Base-by-base conservation (phyloP, 2,888 invertebrate genomes). In the Andrena bucephala region DNA sequence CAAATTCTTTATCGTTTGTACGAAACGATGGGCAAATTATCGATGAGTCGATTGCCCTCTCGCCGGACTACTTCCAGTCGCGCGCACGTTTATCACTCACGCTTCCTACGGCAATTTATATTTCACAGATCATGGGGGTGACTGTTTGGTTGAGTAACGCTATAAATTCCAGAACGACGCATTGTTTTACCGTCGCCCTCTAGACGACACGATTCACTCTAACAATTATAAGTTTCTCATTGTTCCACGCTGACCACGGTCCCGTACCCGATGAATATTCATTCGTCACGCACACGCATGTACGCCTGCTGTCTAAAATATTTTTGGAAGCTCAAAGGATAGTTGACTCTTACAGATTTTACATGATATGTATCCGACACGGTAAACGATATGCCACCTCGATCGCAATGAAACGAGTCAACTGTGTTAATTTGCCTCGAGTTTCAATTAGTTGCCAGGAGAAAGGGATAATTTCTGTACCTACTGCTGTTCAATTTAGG, bases 191-290 rank as follows among this genome's bases (percentile, higher is more conserved):
- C 69, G 77, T 4, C 33, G 69, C 77, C 52, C 60, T 27, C 48
- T 33, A 29, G 16, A 69, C 65, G 36, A 60, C 57, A 54, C 62
- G 29, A 60, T 48, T 69, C 68, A 24, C 48, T 42, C 66, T 77
- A 83, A 81, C 73, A 77, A 67, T 70, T 77, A 87, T 87, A 82
- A 87, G 82, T 87, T 79, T 79, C 70, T 85, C 82, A 76, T 79
- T 87, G 79, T 87, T 82, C 74, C 87, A 27, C 76, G 65, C 54
- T 71, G 67, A 62, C 50, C 77, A 77, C 62, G 66, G 68, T 65
- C 42, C 76, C 20, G 13, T 74, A 85, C 69, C 79, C 77, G 82
- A 69, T 42, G 63, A 77, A 87, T 60, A 65, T 70, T 65, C 57
- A 10, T 24, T 20, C 52, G 8, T 20, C 16, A 42, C 42, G 42